Percentiles rank a stretch among this genome's conserved stretches.
Conservation (phyloP, 2,888 invertebrate species). For the Sipha maydis region DNA sequence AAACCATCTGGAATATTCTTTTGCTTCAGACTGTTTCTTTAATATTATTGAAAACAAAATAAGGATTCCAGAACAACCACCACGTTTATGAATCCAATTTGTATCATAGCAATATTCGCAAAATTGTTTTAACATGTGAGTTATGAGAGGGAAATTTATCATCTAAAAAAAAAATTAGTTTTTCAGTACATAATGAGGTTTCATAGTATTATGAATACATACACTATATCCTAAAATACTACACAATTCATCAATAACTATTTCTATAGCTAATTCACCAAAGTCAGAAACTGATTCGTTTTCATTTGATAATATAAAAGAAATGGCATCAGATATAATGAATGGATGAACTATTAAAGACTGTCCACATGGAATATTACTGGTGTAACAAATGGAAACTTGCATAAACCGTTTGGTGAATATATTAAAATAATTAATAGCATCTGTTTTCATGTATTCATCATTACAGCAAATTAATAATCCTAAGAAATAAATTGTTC, state of each 20-base stretch:
- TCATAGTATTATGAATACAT: neutral
- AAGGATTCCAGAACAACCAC: slow-evolving; percentile 34
- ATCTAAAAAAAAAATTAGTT: neutral
- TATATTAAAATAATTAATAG: neutral
- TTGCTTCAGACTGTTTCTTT: neutral
- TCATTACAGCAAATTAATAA: slow-evolving; percentile 49
- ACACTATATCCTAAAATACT: slow-evolving; percentile 19
- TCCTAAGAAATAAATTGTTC: slow-evolving; percentile 4
- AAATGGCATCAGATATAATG: slow-evolving; percentile 41
- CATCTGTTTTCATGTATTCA: slow-evolving; percentile 13
- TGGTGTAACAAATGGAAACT: slow-evolving; percentile 11
- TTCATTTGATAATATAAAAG: slow-evolving; percentile 33
- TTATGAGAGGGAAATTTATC: slow-evolving; percentile 24
- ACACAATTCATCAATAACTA: slow-evolving; percentile 2
- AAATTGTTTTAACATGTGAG: slow-evolving; percentile 17
- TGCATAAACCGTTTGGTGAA: neutral
- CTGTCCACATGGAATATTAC: neutral
- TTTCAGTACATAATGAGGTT: neutral
- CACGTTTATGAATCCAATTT: slow-evolving; percentile 46
- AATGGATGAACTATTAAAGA: neutral
- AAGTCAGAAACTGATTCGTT: slow-evolving; percentile 14
- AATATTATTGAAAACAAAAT: slow-evolving; percentile 29
- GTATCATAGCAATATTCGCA: slow-evolving; percentile 47
- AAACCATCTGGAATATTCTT: slow-evolving; percentile 40
- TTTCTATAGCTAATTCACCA: neutral